Evolutionary conservation across 2,113 vertebrate species (phyloP), one percentile per base, ranked within the genome.

Genomic region (Vimba vimba): DNA sequence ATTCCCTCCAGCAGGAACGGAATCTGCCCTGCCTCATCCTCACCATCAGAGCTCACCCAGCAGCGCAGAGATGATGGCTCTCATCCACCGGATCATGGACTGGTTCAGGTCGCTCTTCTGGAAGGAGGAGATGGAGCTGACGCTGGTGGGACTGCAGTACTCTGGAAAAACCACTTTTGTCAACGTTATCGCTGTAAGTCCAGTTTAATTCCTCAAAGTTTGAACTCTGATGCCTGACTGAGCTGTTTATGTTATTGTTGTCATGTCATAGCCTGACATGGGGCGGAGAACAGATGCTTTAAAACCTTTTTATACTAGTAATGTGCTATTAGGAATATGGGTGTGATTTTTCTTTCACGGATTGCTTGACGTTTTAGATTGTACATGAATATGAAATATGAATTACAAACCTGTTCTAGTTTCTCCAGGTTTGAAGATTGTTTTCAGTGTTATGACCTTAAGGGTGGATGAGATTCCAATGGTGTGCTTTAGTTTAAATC

Each of bases 81-180:
- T 97, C 82, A 92, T 96, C 83, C 95, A 96, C 91, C 94, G 95
- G 92, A 92, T 97, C 82, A 82, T 97, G 93, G 96, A 97, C 94
- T 97, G 96, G 96, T 93, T 97, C 90, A 95, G 91, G 90, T 94
- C 96, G 45, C 91, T 97, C 59, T 96, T 97, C 74, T 97, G 96
- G 96, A 97, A 96, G 91, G 96, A 97, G 89, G 96, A 97, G 94
- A 97, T 97, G 96, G 96, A 97, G 94, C 92, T 97, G 84, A 97
- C 96, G 4, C 93, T 97, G 88, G 96, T 97, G 83, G 96, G 96
- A 80, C 95, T 97, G 87, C 96, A 97, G 91, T 96, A 96, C 89
- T 97, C 96, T 27, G 96, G 96, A 73, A 97, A 97, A 95, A 97
- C 96, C 79, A 97, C 96, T 88, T 97, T 97, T 91, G 96, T 97